Conservation (phyloP, 2,797 vertebrate species). For the Phalanger gymnotis region DNA sequence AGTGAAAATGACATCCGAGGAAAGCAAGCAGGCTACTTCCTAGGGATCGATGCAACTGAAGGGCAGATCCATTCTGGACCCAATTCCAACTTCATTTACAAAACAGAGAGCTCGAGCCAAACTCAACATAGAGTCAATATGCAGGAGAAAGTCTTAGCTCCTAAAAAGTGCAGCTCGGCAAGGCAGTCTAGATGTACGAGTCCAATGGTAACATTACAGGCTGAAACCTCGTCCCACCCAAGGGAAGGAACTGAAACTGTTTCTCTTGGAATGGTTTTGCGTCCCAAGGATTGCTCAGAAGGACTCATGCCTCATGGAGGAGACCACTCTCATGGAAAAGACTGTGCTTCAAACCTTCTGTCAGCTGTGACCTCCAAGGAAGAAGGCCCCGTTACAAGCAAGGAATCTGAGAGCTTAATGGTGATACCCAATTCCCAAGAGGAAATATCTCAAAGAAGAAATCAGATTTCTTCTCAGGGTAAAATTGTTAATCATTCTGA, state of each 20-base stretch:
- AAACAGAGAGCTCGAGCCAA: conserved; percentile 47
- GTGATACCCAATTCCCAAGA: conserved; percentile 51
- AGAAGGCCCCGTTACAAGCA: conserved; percentile 21
- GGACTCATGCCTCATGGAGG: conserved; percentile 41
- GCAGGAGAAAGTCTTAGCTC: not conserved
- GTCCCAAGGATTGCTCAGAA: conserved; percentile 53
- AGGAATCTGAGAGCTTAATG: conserved; percentile 57
- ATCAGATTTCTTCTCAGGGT: conserved; percentile 25
- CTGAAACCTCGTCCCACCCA: conserved; percentile 46
- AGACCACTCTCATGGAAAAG: conserved; percentile 27
- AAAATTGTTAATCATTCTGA: conserved; percentile 54
- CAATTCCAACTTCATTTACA: conserved; percentile 51
- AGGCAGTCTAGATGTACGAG: conserved; percentile 43
- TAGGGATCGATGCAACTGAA: not conserved
- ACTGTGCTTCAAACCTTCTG: not conserved
- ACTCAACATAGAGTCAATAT: conserved; percentile 28
- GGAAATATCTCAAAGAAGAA: conserved; percentile 42
- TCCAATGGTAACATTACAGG: not conserved
- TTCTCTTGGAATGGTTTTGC: conserved; percentile 29
- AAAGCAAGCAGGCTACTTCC: not conserved
- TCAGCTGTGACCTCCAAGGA: conserved; percentile 65
- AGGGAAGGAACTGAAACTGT: conserved; percentile 59
- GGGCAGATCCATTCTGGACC: conserved; percentile 50
- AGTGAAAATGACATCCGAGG: not conserved
- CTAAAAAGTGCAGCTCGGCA: conserved; percentile 54